Percentiles rank a stretch among this genome's conserved stretches.
These are phyloP conservation scores for Polypterus senegalus DNA, from an alignment of 2,113 vertebrate genomes.

Conservation along the genomic window DNA sequence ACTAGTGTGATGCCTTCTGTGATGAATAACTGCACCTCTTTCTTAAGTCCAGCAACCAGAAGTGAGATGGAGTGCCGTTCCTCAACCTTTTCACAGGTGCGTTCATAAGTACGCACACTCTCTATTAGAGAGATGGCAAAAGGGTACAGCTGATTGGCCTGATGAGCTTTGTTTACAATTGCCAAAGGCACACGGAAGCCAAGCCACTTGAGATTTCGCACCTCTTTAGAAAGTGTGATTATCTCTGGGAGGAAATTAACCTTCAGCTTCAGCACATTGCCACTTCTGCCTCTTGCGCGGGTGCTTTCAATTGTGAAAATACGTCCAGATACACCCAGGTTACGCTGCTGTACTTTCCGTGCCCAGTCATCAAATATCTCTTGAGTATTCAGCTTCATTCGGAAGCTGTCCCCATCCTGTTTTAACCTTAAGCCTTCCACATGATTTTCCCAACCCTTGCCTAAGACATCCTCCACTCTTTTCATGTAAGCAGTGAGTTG, in stretches of 20 bases:
- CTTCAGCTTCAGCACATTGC: slow-evolving; percentile 87
- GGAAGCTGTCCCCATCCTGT: slow-evolving; percentile 95
- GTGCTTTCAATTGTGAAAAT: slow-evolving; percentile 95
- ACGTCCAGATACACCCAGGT: slow-evolving; percentile 88
- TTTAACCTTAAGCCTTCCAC: slow-evolving; percentile 96
- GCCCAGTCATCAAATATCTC: slow-evolving; percentile 98
- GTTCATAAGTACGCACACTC: slow-evolving; percentile 89
- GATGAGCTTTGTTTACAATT: slow-evolving; percentile 97
- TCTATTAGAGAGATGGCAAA: slow-evolving; percentile 97
- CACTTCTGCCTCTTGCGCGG: slow-evolving; percentile 75
- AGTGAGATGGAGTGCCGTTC: slow-evolving; percentile 80
- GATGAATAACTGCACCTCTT: slow-evolving; percentile 87
- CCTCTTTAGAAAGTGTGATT: slow-evolving; percentile 93
- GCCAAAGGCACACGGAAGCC: slow-evolving; percentile 91
- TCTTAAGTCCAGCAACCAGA: slow-evolving; percentile 87
- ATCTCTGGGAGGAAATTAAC: slow-evolving; percentile 98
- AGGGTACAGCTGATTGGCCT: slow-evolving; percentile 93
- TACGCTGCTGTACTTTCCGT: slow-evolving; percentile 93
- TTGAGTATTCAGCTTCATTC: slow-evolving; percentile 95
- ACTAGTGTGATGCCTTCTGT: slow-evolving; percentile 89
- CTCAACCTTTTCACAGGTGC: slow-evolving; percentile 94
- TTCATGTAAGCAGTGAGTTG: slow-evolving; percentile 98
- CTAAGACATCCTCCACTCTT: slow-evolving; percentile 90
- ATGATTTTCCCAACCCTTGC: slow-evolving; percentile 96
- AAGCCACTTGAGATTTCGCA: slow-evolving; percentile 95